phyloP scores from a whole-genome alignment of 2,888 invertebrate genomes.

The Caenorhabditis drosophilae region DNA sequence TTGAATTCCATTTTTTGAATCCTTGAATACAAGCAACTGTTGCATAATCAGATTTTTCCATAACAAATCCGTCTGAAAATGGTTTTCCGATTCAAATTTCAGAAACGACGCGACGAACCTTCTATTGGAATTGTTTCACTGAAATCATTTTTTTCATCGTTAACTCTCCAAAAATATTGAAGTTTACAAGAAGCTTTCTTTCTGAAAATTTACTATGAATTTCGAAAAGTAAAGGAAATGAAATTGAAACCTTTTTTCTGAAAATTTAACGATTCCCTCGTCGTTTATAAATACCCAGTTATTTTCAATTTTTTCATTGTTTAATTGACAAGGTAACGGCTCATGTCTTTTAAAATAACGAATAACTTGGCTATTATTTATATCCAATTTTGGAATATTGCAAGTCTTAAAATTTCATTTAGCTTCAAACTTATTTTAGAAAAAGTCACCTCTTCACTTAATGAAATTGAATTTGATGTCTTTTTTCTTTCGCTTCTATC shows the following conservation, averaged over 20 bases:
- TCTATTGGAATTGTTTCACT: slow-evolving; percentile 14
- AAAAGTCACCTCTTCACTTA: no score
- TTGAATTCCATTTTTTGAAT: slow-evolving; percentile 31
- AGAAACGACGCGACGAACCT: slow-evolving; percentile 4
- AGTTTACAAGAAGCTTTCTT: slow-evolving; percentile 38
- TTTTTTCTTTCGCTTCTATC: slow-evolving; percentile 1
- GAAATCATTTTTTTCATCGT: slow-evolving; percentile 38
- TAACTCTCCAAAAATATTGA: slow-evolving; percentile 30
- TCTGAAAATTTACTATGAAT: slow-evolving; percentile 26
- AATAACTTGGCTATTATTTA: slow-evolving; percentile 58
- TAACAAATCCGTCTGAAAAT: slow-evolving; percentile 15
- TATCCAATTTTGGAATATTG: slow-evolving; percentile 62
- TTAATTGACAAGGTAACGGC: slow-evolving; percentile 50
- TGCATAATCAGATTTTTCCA: slow-evolving; percentile 36
- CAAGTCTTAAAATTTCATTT: slow-evolving; percentile 41
- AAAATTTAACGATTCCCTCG: slow-evolving; percentile 48
- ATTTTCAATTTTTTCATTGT: slow-evolving; percentile 19
- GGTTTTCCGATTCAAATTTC: neutral
- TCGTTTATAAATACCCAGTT: slow-evolving; percentile 61
- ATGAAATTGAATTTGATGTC: no score
- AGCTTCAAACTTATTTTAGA: neutral
- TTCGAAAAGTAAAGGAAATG: neutral
- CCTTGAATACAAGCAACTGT: slow-evolving; percentile 29
- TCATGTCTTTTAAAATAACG: slow-evolving; percentile 50
- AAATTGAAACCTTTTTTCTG: slow-evolving; percentile 25